A percentile compares a stretch with the other conserved stretches of the same genome.
Conservation (phyloP, 64 coral and sea anemone species). For the Dendrophyllia cribrosa region DNA sequence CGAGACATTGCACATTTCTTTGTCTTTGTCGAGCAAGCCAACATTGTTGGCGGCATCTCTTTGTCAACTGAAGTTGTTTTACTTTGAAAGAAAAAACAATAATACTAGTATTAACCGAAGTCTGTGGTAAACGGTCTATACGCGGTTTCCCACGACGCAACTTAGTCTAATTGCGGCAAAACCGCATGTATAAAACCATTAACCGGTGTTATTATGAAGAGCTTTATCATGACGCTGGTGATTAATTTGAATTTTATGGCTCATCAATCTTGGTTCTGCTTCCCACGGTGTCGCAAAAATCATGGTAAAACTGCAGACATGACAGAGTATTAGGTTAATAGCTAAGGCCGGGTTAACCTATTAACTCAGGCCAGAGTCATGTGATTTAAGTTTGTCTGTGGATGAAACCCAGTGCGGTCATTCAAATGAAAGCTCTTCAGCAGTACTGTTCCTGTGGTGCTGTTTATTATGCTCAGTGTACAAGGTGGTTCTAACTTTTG, state of each 20-base stretch:
- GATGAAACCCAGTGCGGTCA: too few relatives aligned
- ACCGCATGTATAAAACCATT: background rate
- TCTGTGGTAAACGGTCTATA: background rate
- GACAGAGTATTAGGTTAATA: too few relatives aligned
- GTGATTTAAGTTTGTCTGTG: too few relatives aligned
- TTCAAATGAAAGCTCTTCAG: too few relatives aligned
- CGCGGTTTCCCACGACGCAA: conserved; percentile 14
- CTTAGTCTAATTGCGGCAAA: background rate
- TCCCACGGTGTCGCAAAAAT: background rate
- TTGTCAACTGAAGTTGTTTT: background rate
- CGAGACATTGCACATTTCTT: too few relatives aligned
- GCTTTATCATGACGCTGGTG: background rate
- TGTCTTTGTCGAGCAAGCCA: too few relatives aligned
- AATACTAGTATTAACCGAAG: background rate
- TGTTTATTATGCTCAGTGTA: too few relatives aligned
- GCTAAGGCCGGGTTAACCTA: too few relatives aligned
- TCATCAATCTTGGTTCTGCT: background rate
- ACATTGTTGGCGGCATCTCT: background rate
- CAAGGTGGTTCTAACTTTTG: too few relatives aligned
- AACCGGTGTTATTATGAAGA: background rate
- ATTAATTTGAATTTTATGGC: conserved; percentile 17
- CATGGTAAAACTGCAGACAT: too few relatives aligned
- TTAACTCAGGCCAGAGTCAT: too few relatives aligned
- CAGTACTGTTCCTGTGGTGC: too few relatives aligned
- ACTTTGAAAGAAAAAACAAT: background rate